These are phyloP conservation scores for Pterocles burchelli DNA, from an alignment of 2,113 vertebrate genomes.

Conservation along the genomic window DNA sequence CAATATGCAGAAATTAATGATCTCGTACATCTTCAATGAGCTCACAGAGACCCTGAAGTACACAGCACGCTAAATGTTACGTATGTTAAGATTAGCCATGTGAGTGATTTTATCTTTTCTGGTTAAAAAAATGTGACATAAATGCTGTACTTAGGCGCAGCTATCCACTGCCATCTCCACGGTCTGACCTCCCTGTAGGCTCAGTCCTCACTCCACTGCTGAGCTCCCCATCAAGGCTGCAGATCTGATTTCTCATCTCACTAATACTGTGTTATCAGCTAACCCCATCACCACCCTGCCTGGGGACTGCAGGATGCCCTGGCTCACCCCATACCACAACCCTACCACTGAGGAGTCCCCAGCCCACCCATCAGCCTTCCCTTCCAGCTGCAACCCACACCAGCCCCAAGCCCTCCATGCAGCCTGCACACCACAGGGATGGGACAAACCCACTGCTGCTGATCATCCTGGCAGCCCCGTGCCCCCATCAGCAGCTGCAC, in stretches of 20 bases:
- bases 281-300: neutral
- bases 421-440: neutral
- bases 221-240: neutral
- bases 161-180: neutral
- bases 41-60: neutral
- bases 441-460: neutral
- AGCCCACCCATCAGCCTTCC: neutral
- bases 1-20: neutral
- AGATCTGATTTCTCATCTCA: neutral
- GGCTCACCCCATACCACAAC: too few relatives aligned
- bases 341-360: neutral
- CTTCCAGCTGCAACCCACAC: too few relatives aligned
- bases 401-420: accelerated
- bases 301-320: neutral
- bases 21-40: neutral
- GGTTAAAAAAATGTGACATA: neutral
- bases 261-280: accelerated
- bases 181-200: neutral
- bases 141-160: neutral
- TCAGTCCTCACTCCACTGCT: neutral
- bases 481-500: neutral
- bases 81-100: neutral
- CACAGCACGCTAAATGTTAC: neutral
- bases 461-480: neutral
- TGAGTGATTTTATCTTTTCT: neutral